phyloP scores from a whole-genome alignment of 2,888 invertebrate species.

The Thyatira batis region DNA sequence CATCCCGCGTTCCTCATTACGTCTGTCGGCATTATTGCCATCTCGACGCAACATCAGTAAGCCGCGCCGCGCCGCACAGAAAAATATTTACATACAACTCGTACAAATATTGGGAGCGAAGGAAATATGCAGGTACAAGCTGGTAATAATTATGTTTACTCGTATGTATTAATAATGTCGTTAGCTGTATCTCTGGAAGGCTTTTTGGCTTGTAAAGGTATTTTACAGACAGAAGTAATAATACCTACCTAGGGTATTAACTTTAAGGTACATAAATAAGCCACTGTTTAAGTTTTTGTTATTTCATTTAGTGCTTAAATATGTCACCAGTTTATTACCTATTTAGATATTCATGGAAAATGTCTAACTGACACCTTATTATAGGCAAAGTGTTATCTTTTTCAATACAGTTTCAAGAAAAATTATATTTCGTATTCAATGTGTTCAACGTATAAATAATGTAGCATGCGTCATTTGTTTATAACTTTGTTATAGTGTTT shows the following conservation, averaged over 20 bases:
- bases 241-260: not conserved
- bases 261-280: constrained; percentile 5
- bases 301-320: too few species aligned
- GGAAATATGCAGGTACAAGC: constrained; percentile 35
- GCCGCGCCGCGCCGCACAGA: constrained; percentile 64
- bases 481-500: not conserved
- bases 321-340: too few species aligned
- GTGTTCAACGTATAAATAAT: too few species aligned
- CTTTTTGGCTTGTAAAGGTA: constrained; percentile 14
- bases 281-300: too few species aligned
- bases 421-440: too few species aligned
- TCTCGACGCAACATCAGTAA: constrained; percentile 65
- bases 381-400: not conserved
- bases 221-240: not conserved
- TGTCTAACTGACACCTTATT: constrained; percentile 8
- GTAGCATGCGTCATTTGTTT: too few species aligned
- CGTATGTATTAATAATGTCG: constrained; percentile 46
- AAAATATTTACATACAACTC: constrained; percentile 72
- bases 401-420: too few species aligned
- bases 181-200: constrained; percentile 32
- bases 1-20: constrained; percentile 70
- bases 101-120: constrained; percentile 53
- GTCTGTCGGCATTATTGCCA: constrained; percentile 70
- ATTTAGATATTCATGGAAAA: too few species aligned
- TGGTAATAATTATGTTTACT: constrained; percentile 38